Evolutionary conservation across 2,113 vertebrate species (phyloP).

Genomic region (Upupa epops): DNA sequence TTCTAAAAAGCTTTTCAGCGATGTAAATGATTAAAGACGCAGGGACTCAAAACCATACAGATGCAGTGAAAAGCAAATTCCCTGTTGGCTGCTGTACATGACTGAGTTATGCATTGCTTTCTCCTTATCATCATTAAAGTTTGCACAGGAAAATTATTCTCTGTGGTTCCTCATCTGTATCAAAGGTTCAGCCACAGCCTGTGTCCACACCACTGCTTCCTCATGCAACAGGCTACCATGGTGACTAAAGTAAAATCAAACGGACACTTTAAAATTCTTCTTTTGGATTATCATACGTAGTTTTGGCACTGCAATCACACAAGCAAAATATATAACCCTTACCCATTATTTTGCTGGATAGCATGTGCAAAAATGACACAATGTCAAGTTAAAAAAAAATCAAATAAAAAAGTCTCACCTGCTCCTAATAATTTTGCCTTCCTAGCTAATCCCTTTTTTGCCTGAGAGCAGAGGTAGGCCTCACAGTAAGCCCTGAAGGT

Average conservation of each 20-base stretch:
- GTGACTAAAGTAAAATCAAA: background rate
- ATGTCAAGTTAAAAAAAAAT: background rate
- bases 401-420: background rate
- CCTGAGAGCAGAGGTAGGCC: background rate
- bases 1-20: constrained; percentile 57
- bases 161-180: background rate
- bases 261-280: background rate
- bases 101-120: background rate
- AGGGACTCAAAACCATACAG: constrained; percentile 24
- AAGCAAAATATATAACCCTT: background rate
- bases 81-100: constrained; percentile 23
- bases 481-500: background rate
- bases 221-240: background rate
- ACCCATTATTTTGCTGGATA: background rate
- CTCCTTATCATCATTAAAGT: constrained; percentile 15
- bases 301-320: background rate
- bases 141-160: constrained; percentile 7
- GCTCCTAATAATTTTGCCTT: background rate
- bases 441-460: background rate
- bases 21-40: constrained; percentile 62
- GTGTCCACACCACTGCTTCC: background rate
- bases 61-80: constrained; percentile 19
- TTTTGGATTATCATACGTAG: background rate
- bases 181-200: background rate
- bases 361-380: background rate